Evolutionary conservation across 2,113 vertebrate species (phyloP), one percentile per base, ranked within the genome.

Genomic region (Prunella himalayana): DNA sequence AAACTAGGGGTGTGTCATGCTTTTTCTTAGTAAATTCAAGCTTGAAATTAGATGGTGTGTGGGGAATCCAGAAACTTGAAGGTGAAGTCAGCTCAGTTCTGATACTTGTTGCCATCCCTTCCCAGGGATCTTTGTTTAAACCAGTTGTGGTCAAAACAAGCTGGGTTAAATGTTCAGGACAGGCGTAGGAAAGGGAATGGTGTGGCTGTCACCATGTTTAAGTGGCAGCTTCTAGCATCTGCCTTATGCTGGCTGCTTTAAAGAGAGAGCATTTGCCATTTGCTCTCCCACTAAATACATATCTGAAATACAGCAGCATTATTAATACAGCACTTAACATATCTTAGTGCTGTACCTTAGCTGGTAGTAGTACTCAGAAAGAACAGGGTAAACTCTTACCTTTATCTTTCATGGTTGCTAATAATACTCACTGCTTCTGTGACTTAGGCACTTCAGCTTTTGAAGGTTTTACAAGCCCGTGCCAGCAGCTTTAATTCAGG

Each of bases 151-250:
- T 60, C 10, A 39, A 24, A 80, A 30, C 9, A 25, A 53, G 15
- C 21, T 17, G 42, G 33, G 4, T 75, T 49, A 20, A 42, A 17
- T 49, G 31, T 9, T 33, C 30, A n/a, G 61, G 60, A 30, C 69
- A 39, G 24, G 20, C 2, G 1, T 59, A 4, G 57, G 53, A 4
- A 39, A 28, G 53, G 39, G 19, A 69, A 11, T 3, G 8, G 10
- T 22, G 30, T 59, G 25, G 6, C n/a, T 44, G 7, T 1, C 2
- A 17, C 41, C 0, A 1, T 0, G 1, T 72, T 64, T 17, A 31
- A 44, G 66, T 25, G 53, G 54, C 18, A 81, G 44, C 30, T 88
- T 78, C 23, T 13, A 44, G 17, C 70, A 35, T 23, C 53, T 81
- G 59, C 54, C 30, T 35, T 73, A 1, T 3, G 19, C 31, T 84